Evolutionary conservation across 2,888 invertebrate genomes (phyloP).

Genomic region (Lepeophtheirus nordmannii): DNA sequence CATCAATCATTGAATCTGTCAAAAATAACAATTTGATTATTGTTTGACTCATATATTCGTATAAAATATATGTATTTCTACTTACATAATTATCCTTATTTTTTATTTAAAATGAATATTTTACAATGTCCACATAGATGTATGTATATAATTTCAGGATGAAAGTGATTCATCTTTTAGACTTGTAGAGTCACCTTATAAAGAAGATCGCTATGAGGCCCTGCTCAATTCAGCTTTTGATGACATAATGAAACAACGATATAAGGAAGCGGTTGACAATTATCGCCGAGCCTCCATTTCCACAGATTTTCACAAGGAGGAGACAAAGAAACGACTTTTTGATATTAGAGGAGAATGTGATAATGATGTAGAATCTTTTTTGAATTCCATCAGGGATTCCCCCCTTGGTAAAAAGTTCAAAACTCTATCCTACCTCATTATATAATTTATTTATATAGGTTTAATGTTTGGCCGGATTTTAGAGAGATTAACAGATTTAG

Average conservation of each 20-base stretch:
- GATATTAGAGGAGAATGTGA: neutral
- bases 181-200: neutral
- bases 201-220: constrained; percentile 3
- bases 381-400: neutral
- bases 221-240: neutral
- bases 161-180: neutral
- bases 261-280: neutral
- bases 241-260: neutral
- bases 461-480: neutral
- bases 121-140: no score
- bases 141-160: neutral
- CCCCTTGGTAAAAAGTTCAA: neutral
- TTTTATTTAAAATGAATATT: no score
- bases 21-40: no score
- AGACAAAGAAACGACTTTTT: neutral
- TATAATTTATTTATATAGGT: neutral
- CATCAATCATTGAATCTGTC: no score
- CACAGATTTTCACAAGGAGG: neutral
- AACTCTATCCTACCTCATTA: neutral
- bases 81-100: no score
- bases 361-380: neutral
- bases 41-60: no score
- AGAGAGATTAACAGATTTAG: neutral
- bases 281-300: neutral
- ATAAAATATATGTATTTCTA: no score